phyloP scores from a whole-genome alignment of 2,113 vertebrate genomes.

The Pan troglodytes region NHGRI_mPanTro3-v2.1_pri NC_072413.2:20098501-20099000 shows the following conservation, averaged over 20 bases:
- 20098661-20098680: neutral
- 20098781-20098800: neutral
- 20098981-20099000: neutral
- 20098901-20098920: neutral
- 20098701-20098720: neutral
- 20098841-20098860: neutral
- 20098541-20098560: neutral
- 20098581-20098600: neutral
- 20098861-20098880: neutral
- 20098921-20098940: neutral
- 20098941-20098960: neutral
- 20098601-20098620: neutral
- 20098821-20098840: slow-evolving; percentile 4
- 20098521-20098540: neutral
- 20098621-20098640: neutral
- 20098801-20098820: neutral
- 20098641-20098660: neutral
- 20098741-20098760: neutral
- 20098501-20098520: neutral
- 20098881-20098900: neutral
- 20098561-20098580: neutral
- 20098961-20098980: neutral
- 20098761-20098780: neutral
- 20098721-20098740: neutral
- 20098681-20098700: neutral